Conservation (phyloP, 1,140 invertebrate genomes). For the Drosophila nasuta region DNA sequence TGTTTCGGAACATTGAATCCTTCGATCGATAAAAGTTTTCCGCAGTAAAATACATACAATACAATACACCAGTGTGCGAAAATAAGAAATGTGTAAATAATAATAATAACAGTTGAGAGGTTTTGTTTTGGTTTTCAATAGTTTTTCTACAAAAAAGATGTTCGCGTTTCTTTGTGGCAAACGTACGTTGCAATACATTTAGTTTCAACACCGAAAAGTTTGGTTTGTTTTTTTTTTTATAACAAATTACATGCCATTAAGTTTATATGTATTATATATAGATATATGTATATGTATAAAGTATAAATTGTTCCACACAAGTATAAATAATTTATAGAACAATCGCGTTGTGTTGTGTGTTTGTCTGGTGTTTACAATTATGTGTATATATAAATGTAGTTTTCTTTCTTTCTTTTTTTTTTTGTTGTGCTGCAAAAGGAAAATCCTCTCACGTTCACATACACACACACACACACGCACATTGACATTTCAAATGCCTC, state of each 20-base stretch:
- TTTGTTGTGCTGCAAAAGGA: slow-evolving; percentile 1
- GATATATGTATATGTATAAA: slow-evolving; percentile 18
- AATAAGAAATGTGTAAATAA: slow-evolving; percentile 19
- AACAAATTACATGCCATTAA: slow-evolving; percentile 42
- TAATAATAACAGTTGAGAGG: slow-evolving; percentile 22
- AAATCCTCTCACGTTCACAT: slow-evolving; percentile 10
- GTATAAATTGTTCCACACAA: slow-evolving; percentile 11
- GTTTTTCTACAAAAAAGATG: slow-evolving; percentile 36
- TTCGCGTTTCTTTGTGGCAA: slow-evolving; percentile 30
- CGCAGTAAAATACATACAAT: background rate
- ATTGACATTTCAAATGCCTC: slow-evolving; percentile 20
- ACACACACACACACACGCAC: slow-evolving; percentile 7
- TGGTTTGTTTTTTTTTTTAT: slow-evolving; percentile 8
- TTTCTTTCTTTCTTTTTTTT: background rate
- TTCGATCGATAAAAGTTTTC: slow-evolving; percentile 56
- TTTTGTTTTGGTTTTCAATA: slow-evolving; percentile 6
- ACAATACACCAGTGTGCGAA: background rate
- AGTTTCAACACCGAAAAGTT: slow-evolving; percentile 15
- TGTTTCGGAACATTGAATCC: slow-evolving; percentile 7
- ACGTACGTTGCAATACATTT: slow-evolving; percentile 30
- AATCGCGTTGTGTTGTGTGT: slow-evolving; percentile 13
- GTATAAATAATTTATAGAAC: slow-evolving; percentile 27
- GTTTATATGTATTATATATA: slow-evolving; percentile 24
- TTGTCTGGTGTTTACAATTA: background rate
- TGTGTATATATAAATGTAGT: slow-evolving; percentile 7